A percentile compares a stretch with the other conserved stretches of the same genome.
phyloP scores from a whole-genome alignment of 2,888 invertebrate genomes.

The Pogonocherus hispidulus region DNA sequence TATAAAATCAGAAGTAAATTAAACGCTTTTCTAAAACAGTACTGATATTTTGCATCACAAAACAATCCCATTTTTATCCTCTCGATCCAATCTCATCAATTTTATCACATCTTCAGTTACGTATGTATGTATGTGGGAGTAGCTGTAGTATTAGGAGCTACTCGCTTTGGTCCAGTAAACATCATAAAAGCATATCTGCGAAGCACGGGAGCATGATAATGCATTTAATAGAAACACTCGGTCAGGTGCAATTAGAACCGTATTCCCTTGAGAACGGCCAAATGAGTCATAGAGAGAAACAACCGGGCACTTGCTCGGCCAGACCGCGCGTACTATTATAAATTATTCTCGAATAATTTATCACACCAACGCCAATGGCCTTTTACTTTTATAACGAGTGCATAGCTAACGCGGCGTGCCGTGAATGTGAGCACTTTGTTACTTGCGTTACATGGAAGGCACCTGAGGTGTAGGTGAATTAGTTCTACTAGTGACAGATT shows the following conservation, averaged over 20 bases:
- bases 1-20: too few species aligned
- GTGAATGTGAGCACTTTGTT: constrained; percentile 12
- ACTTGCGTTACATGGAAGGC: neutral
- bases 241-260: constrained; percentile 20
- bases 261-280: constrained; percentile 18
- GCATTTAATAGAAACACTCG: neutral
- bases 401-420: neutral
- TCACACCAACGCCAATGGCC: constrained; percentile 20
- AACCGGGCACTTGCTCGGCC: constrained; percentile 10
- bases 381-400: neutral
- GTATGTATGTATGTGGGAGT: too few species aligned
- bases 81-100: too few species aligned
- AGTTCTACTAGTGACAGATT: neutral
- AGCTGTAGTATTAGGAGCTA: too few species aligned
- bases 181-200: neutral
- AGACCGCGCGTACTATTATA: constrained; percentile 18
- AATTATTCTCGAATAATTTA: constrained; percentile 24
- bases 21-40: too few species aligned
- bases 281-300: constrained; percentile 18
- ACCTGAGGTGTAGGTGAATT: neutral
- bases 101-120: too few species aligned
- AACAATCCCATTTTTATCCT: too few species aligned
- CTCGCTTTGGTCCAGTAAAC: constrained; percentile 3
- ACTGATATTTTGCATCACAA: too few species aligned
- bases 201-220: constrained; percentile 7